Base-by-base conservation (phyloP, 2,797 vertebrate genomes). In the Leptatherina wallacei region DNA sequence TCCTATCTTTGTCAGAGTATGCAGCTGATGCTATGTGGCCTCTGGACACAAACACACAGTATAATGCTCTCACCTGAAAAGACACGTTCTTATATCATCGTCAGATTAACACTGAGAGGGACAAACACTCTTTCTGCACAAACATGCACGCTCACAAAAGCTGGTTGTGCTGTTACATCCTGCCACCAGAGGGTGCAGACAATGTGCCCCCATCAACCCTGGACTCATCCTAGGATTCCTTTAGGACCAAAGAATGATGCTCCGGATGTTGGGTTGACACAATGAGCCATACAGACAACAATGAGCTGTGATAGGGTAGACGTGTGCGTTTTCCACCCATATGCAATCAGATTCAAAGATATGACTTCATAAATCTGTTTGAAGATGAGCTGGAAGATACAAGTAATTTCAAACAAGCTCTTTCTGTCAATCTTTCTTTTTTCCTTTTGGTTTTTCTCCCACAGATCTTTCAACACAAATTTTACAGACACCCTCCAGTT, bases 151-250 rank as follows among this genome's bases (percentile, higher is more conserved):
- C 65, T 72, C 55, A 72, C 66, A 89, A 88, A 78, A 67, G 44
- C 61, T 71, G 73, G 73, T 81, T 92, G 92, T 91, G 86, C 75
- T 93, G 77, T 89, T 82, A 63, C 83, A 86, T 92, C 88, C 84
- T 81, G 85, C 94, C 94, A 94, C 91, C 92, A 95, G 94, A 93
- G 91, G 94, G 93, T 89, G 92, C 91, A 93, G 90, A 94, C 85
- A 93, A 94, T 92, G 79, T 88, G 83, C 92, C 93, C 91, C 87
- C 90, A 91, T 93, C 87, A 67, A 65, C 78, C 83, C 72, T 70
- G 81, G 68, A 78, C 79, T 75, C 65, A 77, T 66, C 75, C 75
- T 24, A 29, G 80, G 62, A 78, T 85, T 88, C 86, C 78, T 90
- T 72, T 42, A 74, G 68, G 69, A 69, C 73, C 72, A 83, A 82